Conservation (phyloP, 2,113 vertebrate genomes). For the Pterocles burchelli region DNA sequence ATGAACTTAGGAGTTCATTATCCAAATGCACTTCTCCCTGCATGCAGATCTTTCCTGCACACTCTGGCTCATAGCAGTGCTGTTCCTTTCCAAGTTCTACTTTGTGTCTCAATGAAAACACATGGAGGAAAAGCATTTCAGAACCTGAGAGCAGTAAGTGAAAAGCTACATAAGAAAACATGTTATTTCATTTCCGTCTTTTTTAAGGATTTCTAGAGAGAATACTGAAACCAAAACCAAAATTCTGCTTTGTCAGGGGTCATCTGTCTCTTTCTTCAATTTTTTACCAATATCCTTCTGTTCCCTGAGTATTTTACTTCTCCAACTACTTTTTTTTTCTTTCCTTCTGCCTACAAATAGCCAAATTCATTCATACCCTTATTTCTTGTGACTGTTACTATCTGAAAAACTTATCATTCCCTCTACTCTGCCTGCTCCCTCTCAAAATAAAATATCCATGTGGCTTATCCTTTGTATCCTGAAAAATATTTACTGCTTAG, state of each 20-base stretch:
- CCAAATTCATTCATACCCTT: background rate
- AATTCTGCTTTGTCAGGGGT: background rate
- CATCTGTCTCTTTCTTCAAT: background rate
- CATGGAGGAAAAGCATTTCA: background rate
- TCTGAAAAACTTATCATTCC: background rate
- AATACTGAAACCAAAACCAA: background rate
- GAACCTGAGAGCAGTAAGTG: background rate
- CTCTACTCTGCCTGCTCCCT: background rate
- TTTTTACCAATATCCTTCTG: background rate
- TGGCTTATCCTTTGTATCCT: background rate
- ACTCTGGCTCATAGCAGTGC: background rate
- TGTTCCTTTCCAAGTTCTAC: background rate
- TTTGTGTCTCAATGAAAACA: background rate
- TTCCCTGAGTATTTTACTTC: background rate
- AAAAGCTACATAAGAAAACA: background rate
- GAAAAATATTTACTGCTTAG: background rate
- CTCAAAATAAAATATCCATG: background rate
- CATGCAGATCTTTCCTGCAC: background rate
- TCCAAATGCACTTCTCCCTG: background rate
- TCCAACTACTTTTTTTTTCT: background rate
- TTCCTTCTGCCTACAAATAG: background rate
- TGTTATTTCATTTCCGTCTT: fast-evolving
- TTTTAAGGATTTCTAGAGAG: background rate
- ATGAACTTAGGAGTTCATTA: background rate
- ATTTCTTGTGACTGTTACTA: background rate